Evolutionary conservation across 1,140 invertebrate species (phyloP).

Genomic region (Cardiocondyla obscurior): DNA sequence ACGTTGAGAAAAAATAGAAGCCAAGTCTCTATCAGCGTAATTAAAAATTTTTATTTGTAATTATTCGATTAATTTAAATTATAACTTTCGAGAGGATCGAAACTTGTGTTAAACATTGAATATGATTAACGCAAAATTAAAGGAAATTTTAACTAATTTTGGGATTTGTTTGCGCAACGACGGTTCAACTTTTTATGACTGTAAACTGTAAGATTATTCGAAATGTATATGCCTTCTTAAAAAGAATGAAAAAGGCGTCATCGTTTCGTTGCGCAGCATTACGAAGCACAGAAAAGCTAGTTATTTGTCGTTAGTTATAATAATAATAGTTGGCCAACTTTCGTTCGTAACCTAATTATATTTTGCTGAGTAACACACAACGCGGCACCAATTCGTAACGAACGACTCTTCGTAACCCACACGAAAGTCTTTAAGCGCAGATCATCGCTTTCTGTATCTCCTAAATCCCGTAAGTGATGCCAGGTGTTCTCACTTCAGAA

Average conservation of each 20-base stretch:
- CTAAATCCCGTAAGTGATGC: background rate
- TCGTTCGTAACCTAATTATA: slow-evolving; percentile 10
- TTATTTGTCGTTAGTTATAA: background rate
- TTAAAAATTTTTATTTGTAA: too few species aligned
- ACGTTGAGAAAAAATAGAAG: background rate
- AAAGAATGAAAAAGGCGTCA: background rate
- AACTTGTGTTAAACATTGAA: background rate
- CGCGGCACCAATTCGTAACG: background rate
- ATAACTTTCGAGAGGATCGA: background rate
- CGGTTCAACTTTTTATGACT: background rate
- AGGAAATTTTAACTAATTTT: background rate
- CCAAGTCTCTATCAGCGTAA: background rate
- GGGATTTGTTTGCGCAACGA: background rate
- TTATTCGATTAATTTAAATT: background rate
- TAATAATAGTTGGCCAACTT: background rate
- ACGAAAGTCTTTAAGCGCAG: background rate
- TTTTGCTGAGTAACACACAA: background rate
- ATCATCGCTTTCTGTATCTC: background rate
- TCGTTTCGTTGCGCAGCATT: background rate
- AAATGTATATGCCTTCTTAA: background rate
- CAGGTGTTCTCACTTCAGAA: slow-evolving; percentile 1
- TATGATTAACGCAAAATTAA: background rate
- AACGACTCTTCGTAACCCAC: background rate
- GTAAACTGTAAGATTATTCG: background rate
- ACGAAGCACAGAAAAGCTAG: background rate